Base-by-base conservation (phyloP, 2,797 vertebrate species). In the Picus viridis region DNA sequence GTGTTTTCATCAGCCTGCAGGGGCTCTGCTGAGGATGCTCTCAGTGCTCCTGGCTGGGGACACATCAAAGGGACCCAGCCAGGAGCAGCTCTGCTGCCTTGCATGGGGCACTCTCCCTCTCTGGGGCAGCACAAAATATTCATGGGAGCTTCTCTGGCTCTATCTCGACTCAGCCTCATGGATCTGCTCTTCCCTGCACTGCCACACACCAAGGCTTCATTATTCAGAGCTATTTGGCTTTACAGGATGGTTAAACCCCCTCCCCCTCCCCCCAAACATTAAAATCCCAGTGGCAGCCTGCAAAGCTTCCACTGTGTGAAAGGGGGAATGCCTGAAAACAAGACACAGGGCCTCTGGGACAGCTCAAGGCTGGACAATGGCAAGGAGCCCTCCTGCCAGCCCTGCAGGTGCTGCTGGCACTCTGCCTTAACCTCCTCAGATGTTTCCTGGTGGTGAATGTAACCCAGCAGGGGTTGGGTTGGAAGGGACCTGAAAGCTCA, bases 41-140 rank as follows among this genome's bases (percentile, higher is more conserved):
- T 3, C 8, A 22, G 36, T 4, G 59, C 68, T 78, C 30, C 57
- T 5, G 16, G 53, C 34, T 4, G 11, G 20, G 36, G 41, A 23
- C 7, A 71, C 49, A 63, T 26, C 56, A 29, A 68, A 73, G 83
- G 39, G 41, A 61, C 27, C 22, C 5, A 29, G 59, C 24, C 7
- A 57, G 30, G 59, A 49, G 34, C 45, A 69, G 51, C 59, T 19
- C 57, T 6, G 54, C 70, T n/a, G 16, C 59, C 3, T 3, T 13
- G 51, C 54, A 26, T 1, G 3, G n/a, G 4, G 16, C 17, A 2
- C 24, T 15, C 19, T 16, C 59, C 64, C 49, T 6, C 0, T 2
- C 23, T 4, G 32, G 24, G 1, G 23, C 34, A 45, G 51, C 12
- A n/a, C 2, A 1, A 14, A 34, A 6, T 4, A 16, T 14, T 17